These are phyloP conservation scores for Latrodectus hesperus DNA, from an alignment of 2,888 invertebrate genomes.

Conservation along the genomic window DNA sequence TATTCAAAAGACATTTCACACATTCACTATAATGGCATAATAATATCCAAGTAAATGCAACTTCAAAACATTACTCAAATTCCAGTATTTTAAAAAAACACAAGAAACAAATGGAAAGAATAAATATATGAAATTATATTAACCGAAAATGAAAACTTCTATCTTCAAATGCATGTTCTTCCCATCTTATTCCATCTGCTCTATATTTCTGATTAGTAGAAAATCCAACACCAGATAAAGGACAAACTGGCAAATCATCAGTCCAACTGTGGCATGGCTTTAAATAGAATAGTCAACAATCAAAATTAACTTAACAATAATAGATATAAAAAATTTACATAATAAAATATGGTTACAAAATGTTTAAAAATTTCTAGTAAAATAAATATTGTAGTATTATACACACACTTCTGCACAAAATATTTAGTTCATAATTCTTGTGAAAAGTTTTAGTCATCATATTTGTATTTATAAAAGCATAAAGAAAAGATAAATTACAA, in stretches of 20 bases:
- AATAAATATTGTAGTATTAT: background rate
- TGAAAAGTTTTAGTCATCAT: too few species aligned
- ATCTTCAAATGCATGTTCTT: conserved; percentile 84
- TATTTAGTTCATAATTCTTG: too few species aligned
- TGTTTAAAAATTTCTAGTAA: background rate
- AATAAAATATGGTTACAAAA: too few species aligned
- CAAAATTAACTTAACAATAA: background rate
- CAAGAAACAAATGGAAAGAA: too few species aligned
- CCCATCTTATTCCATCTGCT: conserved; percentile 82
- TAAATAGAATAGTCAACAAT: background rate
- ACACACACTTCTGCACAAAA: background rate
- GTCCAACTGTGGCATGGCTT: conserved; percentile 69
- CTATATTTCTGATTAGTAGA: conserved; percentile 80
- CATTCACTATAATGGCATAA: too few species aligned
- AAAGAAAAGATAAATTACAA: too few species aligned
- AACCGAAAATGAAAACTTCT: conserved; percentile 86
- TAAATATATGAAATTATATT: conserved; percentile 1
- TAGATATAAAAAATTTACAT: too few species aligned
- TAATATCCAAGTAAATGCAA: too few species aligned
- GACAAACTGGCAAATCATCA: conserved; percentile 70
- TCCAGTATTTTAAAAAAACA: too few species aligned
- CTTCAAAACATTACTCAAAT: too few species aligned
- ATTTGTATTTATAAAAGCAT: background rate
- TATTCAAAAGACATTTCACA: too few species aligned
- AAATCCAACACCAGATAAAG: conserved; percentile 67